Evolutionary conservation across 2,888 invertebrate genomes (phyloP), one percentile per base, ranked within the genome.

Genomic region (Barypeithes pellucidus): DNA sequence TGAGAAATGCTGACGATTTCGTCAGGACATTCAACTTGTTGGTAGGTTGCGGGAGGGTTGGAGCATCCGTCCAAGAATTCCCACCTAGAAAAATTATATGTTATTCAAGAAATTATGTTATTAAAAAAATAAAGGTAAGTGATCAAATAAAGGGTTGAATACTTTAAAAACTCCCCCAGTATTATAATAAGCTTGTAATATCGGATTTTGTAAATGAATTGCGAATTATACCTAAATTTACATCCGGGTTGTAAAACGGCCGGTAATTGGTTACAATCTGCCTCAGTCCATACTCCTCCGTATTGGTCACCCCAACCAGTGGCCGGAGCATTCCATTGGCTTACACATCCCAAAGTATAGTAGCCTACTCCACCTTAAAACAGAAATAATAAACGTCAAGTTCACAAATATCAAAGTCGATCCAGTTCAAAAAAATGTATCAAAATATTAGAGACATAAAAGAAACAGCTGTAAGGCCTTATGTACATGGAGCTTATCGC

Each of bases 271-370:
- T 77, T 60, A 65, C 79, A 79, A n/a, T 59, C 78, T 12, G 39
- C 70, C 61, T 76, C 77, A 20, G 63, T 73, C 20, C 61, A 9
- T 12, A 78, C 78, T 29, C 79, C 79, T n/a, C 79, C 79, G 41
- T 79, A 79, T 62, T 79, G 78, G 20, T 75, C 76, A 14, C 78
- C 79, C 79, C 79, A 79, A 33, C 73, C 76, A 20, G 43, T 22
- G 11, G 39, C 73, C 18, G 75, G 77, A 14, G 76, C 75, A 22
- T 79, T 68, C 79, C 79, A 79, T 61, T 79, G 79, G 3, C 43
- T 54, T 29, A 68, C 68, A 52, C 78, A 79, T 14, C 79, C 79
- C 54, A 75, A 29, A 8, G 77, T 76, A 61, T 72, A 79, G 47
- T 76, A 75, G 0, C 73, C 75, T 3, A 75, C 73, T 33, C 77